Conservation (phyloP, 1,140 invertebrate genomes). For the Drusus annulatus region DNA sequence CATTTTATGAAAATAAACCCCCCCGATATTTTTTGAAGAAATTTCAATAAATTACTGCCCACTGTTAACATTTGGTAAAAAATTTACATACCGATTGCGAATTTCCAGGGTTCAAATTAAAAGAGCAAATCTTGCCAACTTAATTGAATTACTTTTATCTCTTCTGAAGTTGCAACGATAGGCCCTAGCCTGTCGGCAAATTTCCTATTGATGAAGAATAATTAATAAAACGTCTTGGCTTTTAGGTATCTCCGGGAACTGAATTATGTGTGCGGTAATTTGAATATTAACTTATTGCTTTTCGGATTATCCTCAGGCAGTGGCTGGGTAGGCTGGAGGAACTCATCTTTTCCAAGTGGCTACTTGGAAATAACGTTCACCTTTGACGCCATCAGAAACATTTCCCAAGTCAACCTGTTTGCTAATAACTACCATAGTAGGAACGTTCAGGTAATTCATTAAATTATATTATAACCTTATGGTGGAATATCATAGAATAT, state of each 20-base stretch:
- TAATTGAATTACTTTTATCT: too few relatives aligned
- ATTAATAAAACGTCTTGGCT: neutral
- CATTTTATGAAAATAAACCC: too few relatives aligned
- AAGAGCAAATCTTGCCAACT: too few relatives aligned
- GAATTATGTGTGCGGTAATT: neutral
- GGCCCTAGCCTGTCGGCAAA: too few relatives aligned
- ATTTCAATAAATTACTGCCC: too few relatives aligned
- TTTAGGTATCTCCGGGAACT: neutral
- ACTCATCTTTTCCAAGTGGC: slow-evolving; percentile 71
- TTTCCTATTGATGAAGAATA: neutral
- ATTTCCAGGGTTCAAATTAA: too few relatives aligned
- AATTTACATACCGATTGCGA: too few relatives aligned
- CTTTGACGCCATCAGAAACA: slow-evolving; percentile 79
- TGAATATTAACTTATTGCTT: neutral
- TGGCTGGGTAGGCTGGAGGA: slow-evolving; percentile 87
- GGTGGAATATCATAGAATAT: too few relatives aligned
- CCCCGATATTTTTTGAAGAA: too few relatives aligned
- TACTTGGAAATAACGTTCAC: slow-evolving; percentile 77
- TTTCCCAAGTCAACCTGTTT: slow-evolving; percentile 78
- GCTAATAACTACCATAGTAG: slow-evolving; percentile 81
- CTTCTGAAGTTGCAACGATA: too few relatives aligned
- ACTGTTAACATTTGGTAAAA: too few relatives aligned
- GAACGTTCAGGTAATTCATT: slow-evolving; percentile 67
- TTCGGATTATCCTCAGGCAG: slow-evolving; percentile 72
- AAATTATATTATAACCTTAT: too few relatives aligned